phyloP scores from a whole-genome alignment of 2,113 vertebrate genomes.

The Clarias batrachus region DNA sequence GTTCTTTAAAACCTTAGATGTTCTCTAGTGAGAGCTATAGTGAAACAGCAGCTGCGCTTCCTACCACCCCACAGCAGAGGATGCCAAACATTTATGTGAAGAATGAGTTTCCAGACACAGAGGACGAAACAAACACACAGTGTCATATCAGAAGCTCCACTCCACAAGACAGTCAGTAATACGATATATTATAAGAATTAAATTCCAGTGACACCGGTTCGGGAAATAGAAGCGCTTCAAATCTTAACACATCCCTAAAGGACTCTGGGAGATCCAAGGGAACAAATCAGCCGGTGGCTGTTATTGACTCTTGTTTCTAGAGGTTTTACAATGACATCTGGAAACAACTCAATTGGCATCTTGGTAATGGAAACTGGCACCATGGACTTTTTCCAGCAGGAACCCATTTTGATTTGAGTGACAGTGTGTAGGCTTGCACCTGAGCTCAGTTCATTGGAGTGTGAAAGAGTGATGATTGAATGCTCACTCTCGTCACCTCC shows the following conservation, averaged over 20 bases:
- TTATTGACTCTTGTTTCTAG: background rate
- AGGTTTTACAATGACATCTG: constrained; percentile 27
- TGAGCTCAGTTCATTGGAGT: constrained; percentile 32
- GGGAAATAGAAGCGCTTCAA: background rate
- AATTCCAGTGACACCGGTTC: background rate
- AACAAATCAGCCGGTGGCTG: background rate
- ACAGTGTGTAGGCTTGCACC: constrained; percentile 33
- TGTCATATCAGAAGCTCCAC: background rate
- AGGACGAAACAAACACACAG: background rate
- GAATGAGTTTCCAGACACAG: background rate
- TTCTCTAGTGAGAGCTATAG: constrained; percentile 1
- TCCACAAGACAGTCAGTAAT: background rate
- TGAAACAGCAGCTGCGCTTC: background rate
- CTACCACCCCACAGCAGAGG: constrained; percentile 26
- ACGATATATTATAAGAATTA: background rate
- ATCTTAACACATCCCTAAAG: background rate
- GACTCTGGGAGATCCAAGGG: background rate
- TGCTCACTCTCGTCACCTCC: constrained; percentile 11
- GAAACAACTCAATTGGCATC: constrained; percentile 23
- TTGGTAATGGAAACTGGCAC: constrained; percentile 32
- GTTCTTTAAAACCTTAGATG: background rate
- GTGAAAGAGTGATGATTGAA: constrained; percentile 37
- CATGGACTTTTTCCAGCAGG: constrained; percentile 21
- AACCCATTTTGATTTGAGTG: constrained; percentile 42
- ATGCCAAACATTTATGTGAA: constrained; percentile 20